These are phyloP conservation scores for Ischnus inquisitorius DNA, from an alignment of 2,888 invertebrate species.

Conservation along the genomic window DNA sequence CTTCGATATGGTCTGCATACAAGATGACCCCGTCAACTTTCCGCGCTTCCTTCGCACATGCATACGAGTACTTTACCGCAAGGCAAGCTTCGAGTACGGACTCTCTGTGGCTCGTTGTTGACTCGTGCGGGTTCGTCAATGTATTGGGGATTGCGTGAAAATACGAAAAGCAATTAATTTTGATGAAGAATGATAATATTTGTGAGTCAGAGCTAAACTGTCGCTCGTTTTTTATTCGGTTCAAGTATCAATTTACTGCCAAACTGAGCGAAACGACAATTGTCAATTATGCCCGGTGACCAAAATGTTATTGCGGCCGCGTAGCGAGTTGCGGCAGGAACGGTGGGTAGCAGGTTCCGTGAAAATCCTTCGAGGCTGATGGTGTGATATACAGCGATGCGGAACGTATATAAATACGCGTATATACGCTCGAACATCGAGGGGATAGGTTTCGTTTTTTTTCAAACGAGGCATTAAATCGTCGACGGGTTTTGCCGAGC, in stretches of 20 bases:
- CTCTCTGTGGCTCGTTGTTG: too few relatives aligned
- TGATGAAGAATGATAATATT: too few relatives aligned
- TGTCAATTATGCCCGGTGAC: neutral
- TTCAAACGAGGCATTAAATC: conserved; percentile 79
- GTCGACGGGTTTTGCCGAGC: conserved; percentile 69
- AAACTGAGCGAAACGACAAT: too few relatives aligned
- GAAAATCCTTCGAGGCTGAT: conserved; percentile 23
- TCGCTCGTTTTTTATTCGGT: too few relatives aligned
- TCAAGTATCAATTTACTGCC: too few relatives aligned
- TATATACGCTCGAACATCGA: conserved; percentile 1
- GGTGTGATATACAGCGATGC: neutral
- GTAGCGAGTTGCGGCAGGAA: conserved; percentile 5
- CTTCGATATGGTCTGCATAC: conserved; percentile 60
- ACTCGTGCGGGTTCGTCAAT: too few relatives aligned
- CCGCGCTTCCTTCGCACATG: conserved; percentile 55
- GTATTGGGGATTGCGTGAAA: too few relatives aligned
- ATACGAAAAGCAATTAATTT: too few relatives aligned
- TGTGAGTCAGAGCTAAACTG: too few relatives aligned
- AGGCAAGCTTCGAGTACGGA: conserved; percentile 36
- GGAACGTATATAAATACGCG: neutral
- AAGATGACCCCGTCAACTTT: conserved; percentile 66
- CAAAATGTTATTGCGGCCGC: neutral
- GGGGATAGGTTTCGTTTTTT: conserved; percentile 28
- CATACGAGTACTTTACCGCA: conserved; percentile 51
- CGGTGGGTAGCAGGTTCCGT: conserved; percentile 9